Conservation (phyloP, 2,888 invertebrate species). For the Clostera curtula region DNA sequence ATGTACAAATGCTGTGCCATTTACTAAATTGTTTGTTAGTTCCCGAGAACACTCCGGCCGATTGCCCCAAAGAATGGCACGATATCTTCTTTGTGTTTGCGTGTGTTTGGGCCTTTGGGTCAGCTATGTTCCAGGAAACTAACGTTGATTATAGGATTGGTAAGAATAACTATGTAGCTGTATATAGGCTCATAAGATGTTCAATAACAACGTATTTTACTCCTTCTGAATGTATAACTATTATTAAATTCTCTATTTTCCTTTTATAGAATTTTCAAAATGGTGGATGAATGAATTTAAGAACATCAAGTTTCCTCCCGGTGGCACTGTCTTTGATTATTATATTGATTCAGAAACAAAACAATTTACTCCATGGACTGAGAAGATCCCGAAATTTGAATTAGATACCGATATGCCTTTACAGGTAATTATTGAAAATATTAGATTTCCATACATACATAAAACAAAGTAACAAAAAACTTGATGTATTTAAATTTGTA, state of each 20-base stretch:
- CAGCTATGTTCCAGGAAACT: conserved; percentile 97
- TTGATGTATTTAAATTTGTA: too few species aligned
- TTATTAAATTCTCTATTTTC: conserved; percentile 2
- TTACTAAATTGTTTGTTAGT: conserved; percentile 89
- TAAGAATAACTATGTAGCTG: conserved; percentile 21
- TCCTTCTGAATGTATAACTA: conserved; percentile 44
- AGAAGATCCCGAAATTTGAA: conserved; percentile 92
- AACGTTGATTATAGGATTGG: conserved; percentile 82
- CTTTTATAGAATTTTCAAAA: conserved; percentile 89
- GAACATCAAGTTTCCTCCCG: conserved; percentile 91
- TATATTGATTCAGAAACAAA: conserved; percentile 94
- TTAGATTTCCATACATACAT: too few species aligned
- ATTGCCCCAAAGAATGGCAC: conserved; percentile 95
- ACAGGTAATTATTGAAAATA: conserved; percentile 74
- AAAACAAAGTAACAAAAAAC: too few species aligned
- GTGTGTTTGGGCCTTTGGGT: conserved; percentile 97
- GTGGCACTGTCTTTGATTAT: conserved; percentile 96
- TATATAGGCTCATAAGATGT: too few species aligned
- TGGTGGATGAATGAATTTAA: conserved; percentile 99
- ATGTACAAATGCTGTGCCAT: conserved; percentile 94
- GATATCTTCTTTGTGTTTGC: conserved; percentile 97
- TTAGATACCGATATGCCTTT: conserved; percentile 93
- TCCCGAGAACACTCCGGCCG: conserved; percentile 87
- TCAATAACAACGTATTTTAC: too few species aligned
- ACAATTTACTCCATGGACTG: conserved; percentile 92